Evolutionary conservation across 1,140 invertebrate species (phyloP), one percentile per base, ranked within the genome.

Genomic region (Calliopsis andreniformis): DNA sequence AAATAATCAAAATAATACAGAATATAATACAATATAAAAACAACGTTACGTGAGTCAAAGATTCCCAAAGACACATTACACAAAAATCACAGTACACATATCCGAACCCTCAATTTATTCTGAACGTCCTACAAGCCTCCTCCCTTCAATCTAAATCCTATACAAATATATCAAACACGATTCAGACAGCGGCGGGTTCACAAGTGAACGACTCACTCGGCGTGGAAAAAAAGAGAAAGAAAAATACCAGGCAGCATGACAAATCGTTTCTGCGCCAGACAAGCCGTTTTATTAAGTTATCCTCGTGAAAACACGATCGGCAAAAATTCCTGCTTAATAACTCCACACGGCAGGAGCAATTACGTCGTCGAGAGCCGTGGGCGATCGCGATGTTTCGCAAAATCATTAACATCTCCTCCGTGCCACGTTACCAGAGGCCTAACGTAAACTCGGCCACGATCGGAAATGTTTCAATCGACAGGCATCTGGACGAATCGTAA

Each of bases 251-350:
- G 25, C 20, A 6, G 42, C 14, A 7, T 49, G 56, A 63, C 69
- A 71, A 63, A 71, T 71, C 45, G 58, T 63, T 51, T 4, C 18
- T 12, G 3, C 8, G 30, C 20, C 49, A 4, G 20, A 25, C 20
- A 43, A 14, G 58, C 14, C 45, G 45, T 49, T 62, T 62, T 63
- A 71, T 71, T 62, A 39, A 63, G 69, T 35, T 23, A 63, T 71
- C 58, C 23, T 8, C 10, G 3, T 5, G 14, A 42, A 47, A 45
- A 23, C n/a, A 25, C 45, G 47, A 35, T 45, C 47, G 45, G 42
- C 7, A 55, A 73, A 73, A 51, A 39, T n/a, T 4, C 7, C 5
- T 18, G 4, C 32, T 10, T 51, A 51, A 51, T 53, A 53, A 42
- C 32, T 23, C 63, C 12, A 32, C 25, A 28, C n/a, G n/a, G 18